Base-by-base conservation (phyloP, 2,113 vertebrate species). In the Pluvianellus socialis region DNA sequence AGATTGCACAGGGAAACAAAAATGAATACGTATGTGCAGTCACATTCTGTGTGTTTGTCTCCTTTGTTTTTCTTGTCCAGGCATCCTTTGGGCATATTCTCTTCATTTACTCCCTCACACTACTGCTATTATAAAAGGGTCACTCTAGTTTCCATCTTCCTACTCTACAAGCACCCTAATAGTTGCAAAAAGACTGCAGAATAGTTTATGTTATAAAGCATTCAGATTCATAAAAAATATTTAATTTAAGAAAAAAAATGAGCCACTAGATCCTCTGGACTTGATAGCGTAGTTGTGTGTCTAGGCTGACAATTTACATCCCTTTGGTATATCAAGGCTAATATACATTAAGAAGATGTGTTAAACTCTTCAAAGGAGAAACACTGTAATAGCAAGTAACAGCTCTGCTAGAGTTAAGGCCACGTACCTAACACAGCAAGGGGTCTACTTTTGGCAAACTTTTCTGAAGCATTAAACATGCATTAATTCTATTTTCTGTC, bases 401-500 rank as follows among this genome's bases (percentile, higher is more conserved):
- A 59, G 14, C n/a, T 35, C 4, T 55, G 33, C 7, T 33, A 84
- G 42, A 63, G 38, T 74, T 19, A 81, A n/a, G 42, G 10, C 19
- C 12, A 19, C 14, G 21, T 76, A 27, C 53, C n/a, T 72, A 19
- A 50, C 85, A 50, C 40, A 66, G 30, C 35, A 79, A 83, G 68
- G 32, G 9, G 18, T 84, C 47, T 63, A 27, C 38, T 65, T 84
- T 81, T 47, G 52, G 28, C 35, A 85, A 80, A 52, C 4, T 59
- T 89, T 45, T 73, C 33, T 5, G 5, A 79, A 93, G n/a, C 67
- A 40, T 47, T n/a, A 82, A n/a, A 23, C 20, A 63, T 24, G 38
- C 28, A 27, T 32, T 85, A 84, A 92, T 90, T 95, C 32, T 90
- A 68, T 90, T 85, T 94, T 87, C 74, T 92, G 55, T 86, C 63